phyloP scores from a whole-genome alignment of 1,140 invertebrate species.

The Polyergus mexicanus region DNA sequence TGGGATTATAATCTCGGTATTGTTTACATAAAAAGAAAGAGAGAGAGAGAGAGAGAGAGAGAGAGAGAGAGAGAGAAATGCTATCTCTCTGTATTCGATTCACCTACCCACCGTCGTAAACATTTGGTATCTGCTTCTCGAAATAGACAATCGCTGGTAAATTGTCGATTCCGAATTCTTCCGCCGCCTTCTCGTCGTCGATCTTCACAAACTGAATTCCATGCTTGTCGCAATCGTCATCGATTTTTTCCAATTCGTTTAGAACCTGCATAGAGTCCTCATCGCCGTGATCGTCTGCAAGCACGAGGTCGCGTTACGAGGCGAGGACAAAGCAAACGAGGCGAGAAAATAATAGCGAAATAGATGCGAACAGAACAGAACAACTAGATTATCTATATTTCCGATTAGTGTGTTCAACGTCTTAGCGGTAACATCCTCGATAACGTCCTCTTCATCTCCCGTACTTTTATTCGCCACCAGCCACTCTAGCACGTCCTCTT shows the following conservation, averaged over 20 bases:
- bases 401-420: slow-evolving; percentile 95
- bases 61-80: no score
- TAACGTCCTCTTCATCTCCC: slow-evolving; percentile 96
- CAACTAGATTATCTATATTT: slow-evolving; percentile 96
- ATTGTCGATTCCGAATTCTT: slow-evolving; percentile 94
- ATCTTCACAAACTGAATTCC: slow-evolving; percentile 98
- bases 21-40: background rate
- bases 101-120: slow-evolving; percentile 92
- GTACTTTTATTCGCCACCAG: slow-evolving; percentile 96
- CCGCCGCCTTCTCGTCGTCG: slow-evolving; percentile 93
- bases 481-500: slow-evolving; percentile 98
- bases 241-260: slow-evolving; percentile 95
- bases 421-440: slow-evolving; percentile 96
- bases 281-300: slow-evolving; percentile 93
- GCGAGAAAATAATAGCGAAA: background rate
- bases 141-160: slow-evolving; percentile 96
- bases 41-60: no score
- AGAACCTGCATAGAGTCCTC: slow-evolving; percentile 94
- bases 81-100: slow-evolving; percentile 10
- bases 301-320: slow-evolving; percentile 68
- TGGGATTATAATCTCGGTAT: background rate
- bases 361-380: slow-evolving; percentile 95
- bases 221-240: slow-evolving; percentile 96
- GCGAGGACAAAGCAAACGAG: background rate
- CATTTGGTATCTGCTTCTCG: slow-evolving; percentile 96